Base-by-base conservation (phyloP, 2,888 invertebrate genomes). In the Nymphalis c-album region DNA sequence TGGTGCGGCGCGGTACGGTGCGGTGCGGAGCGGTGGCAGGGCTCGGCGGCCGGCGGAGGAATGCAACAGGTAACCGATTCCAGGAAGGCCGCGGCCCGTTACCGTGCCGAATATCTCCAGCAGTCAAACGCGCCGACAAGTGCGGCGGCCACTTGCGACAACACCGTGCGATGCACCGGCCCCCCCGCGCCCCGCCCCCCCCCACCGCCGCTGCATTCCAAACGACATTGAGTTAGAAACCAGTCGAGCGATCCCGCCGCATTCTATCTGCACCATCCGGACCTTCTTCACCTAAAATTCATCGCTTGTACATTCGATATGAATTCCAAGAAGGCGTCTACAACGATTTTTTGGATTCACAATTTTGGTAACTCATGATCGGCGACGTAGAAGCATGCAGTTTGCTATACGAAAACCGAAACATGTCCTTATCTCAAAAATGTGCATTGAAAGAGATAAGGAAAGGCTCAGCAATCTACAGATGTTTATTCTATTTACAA, bases 11-110 rank as follows among this genome's bases (percentile, higher is more conserved):
- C 46, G 46, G 63, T 63, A 64, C 48, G 48, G 71, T 50, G 68
- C 67, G 58, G 64, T 63, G 70, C 67, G 71, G 69, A 67, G 75
- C 74, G 78, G 74, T 71, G 75, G 72, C 87, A 77, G 86, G 86
- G 84, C 87, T 63, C 70, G 68, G 79, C 74, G 77, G 71, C 89
- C 87, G 87, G 84, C 87, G 82, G 76, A 84, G 90, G 91, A 91
- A 91, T 91, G 91, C 90, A 87, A 90, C 91, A 92, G 91, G 91
- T 92, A 92, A 90, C 90, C 90, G 86, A 88, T 92, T 91, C 91
- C 91, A 85, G 90, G 91, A 91, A 92, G 91, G 91, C 91, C 90
- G 86, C 85, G 90, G 89, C 86, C 91, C 91, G 91, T 91, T 91
- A 91, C 91, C 86, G 91, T 88, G 91, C 91, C 91, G 91, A 91